These are phyloP conservation scores for Magallana ariakensis DNA, from an alignment of 1,140 invertebrate genomes.

Conservation along the genomic window DNA sequence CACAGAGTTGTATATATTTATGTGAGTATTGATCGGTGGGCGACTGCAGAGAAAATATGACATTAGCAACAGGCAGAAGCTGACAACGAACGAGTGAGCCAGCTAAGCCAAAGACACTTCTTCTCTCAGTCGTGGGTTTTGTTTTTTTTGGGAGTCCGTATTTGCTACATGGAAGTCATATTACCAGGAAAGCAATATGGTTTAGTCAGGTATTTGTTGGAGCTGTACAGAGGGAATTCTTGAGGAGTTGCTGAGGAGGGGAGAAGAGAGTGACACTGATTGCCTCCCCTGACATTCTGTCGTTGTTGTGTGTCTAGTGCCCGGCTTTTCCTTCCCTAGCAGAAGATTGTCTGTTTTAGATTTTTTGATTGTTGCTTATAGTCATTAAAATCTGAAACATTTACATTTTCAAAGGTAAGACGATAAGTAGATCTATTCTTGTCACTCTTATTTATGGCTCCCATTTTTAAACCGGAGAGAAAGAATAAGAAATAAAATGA, in stretches of 20 bases:
- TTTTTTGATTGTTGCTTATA: background rate
- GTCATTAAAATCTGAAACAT: background rate
- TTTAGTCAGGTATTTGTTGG: background rate
- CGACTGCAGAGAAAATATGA: conserved; percentile 34
- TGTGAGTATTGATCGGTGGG: conserved; percentile 4
- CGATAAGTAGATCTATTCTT: background rate
- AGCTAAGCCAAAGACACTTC: background rate
- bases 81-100: background rate
- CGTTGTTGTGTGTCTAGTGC: background rate
- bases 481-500: background rate
- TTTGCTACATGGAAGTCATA: conserved; percentile 26
- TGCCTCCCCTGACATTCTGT: background rate
- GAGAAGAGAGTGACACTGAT: background rate
- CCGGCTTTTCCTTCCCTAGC: background rate
- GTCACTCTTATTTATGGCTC: background rate
- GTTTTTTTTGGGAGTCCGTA: background rate
- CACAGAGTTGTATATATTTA: conserved; percentile 26
- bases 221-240: background rate
- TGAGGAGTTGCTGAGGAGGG: background rate
- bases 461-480: background rate
- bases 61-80: conserved; percentile 26
- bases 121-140: background rate
- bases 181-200: conserved; percentile 3
- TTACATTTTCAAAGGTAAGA: conserved; percentile 8
- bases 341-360: background rate